Percentiles rank a stretch among this genome's conserved stretches.
Conservation (phyloP, 1,140 invertebrate genomes). For the Achroia grisella region DNA sequence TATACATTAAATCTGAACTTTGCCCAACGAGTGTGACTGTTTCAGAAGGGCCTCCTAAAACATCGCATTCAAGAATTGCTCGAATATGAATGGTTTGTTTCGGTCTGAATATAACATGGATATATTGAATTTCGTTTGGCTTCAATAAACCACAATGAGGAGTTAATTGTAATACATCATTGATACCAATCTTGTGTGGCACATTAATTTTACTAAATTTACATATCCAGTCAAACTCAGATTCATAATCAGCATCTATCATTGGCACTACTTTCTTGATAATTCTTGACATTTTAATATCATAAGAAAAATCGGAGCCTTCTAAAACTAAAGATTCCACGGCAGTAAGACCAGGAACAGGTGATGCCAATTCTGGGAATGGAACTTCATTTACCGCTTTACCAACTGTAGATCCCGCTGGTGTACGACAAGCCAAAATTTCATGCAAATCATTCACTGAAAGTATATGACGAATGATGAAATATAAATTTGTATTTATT, state of each 20-base stretch:
- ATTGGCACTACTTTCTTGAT: conserved; percentile 44
- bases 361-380: conserved; percentile 1
- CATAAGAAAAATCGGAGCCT: not conserved
- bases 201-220: conserved; percentile 40
- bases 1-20: conserved; percentile 54
- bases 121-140: conserved; percentile 47
- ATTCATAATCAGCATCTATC: conserved; percentile 29
- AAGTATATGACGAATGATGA: too few species aligned
- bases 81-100: conserved; percentile 39
- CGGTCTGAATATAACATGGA: conserved; percentile 54
- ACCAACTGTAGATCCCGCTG: not conserved
- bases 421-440: not conserved
- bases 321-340: not conserved
- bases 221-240: conserved; percentile 43
- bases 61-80: conserved; percentile 54
- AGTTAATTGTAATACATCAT: conserved; percentile 40
- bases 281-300: conserved; percentile 20
- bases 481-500: too few species aligned
- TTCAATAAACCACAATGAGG: conserved; percentile 52
- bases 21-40: conserved; percentile 43
- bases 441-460: conserved; percentile 4
- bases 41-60: conserved; percentile 56
- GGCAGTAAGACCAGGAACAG: not conserved
- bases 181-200: conserved; percentile 23
- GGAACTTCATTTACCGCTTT: conserved; percentile 4